Evolutionary conservation across 2,113 vertebrate genomes (phyloP), one percentile per base, ranked within the genome.

Genomic region (Apodemus sylvaticus): DNA sequence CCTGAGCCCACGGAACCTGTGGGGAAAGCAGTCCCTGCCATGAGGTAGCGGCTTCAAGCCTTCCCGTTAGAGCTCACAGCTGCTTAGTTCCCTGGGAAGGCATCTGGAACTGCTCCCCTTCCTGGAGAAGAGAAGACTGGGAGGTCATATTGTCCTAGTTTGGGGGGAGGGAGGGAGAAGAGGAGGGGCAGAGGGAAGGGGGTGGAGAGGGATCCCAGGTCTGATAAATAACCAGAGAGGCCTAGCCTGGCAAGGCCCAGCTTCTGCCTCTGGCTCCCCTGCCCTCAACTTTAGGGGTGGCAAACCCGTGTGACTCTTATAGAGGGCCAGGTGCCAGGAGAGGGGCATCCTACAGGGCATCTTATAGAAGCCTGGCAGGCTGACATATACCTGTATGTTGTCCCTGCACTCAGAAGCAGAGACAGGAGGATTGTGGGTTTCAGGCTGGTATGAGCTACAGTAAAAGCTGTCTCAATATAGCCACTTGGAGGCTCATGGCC

Each of bases 21-120:
- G 36, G 68, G 36, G 42, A 53, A 66, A 66, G 60, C 48, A 7
- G 39, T 2, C 12, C 39, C 17, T 0, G 0, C 39, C 5, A 17
- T 1, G 48, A 24, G 34, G 66, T 77, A 51, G 64, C 64, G 0
- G 4, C 26, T 94, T 26, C 60, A 4, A 14, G 16, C 4, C 4
- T 34, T 34, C 19, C 0, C 7, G 20, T 6, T 29, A 29, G 1
- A 0, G 20, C 8, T 60, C 2, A 3, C 36, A 73, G 51, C 4
- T 0, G 8, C 48, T 42, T 24, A 4, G 24, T 82, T 1, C 0
- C 34, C 24, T 22, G 0, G 42, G 71, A 64, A 34, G 81, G 36
- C 89, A 19, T 1, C 29, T 34, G 51, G 58, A 55, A 4, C 20
- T 86, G 58, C 26, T 70, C 12, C 62, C 81, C 31, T 9, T 64